Evolutionary conservation across 2,113 vertebrate species (phyloP).

Genomic region (Zosterops pallidus): DNA sequence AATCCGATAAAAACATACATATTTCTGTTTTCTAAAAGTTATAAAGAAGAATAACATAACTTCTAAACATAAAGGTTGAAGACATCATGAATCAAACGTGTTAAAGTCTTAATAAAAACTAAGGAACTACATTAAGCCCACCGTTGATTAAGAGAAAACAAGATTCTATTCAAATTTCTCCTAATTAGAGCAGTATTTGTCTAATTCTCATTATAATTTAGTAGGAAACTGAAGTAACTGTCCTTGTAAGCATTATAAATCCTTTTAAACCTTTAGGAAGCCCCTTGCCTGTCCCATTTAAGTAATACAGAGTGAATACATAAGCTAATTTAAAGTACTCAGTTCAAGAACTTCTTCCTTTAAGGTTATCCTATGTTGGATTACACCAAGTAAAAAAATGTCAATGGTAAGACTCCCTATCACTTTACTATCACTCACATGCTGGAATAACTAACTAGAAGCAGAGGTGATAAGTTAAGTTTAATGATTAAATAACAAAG

Average conservation of each 20-base stretch:
- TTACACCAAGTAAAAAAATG: background rate
- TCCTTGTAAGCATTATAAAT: background rate
- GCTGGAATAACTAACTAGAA: background rate
- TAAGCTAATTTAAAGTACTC: background rate
- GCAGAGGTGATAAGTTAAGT: background rate
- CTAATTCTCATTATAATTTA: background rate
- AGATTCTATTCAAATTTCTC: background rate
- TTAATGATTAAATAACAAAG: conserved; percentile 9
- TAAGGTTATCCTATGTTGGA: background rate
- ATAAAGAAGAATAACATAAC: background rate
- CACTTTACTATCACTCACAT: background rate
- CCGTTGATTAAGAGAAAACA: background rate
- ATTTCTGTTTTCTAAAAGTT: background rate
- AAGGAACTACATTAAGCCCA: background rate
- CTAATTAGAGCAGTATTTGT: background rate
- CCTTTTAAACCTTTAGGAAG: background rate
- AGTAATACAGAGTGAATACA: background rate
- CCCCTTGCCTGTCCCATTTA: background rate
- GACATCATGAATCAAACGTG: background rate
- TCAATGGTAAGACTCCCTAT: background rate
- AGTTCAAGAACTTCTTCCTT: background rate
- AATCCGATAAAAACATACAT: background rate
- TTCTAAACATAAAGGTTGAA: background rate
- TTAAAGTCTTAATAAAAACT: background rate
- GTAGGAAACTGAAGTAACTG: background rate